Evolutionary conservation across 2,888 invertebrate species (phyloP), one percentile per base, ranked within the genome.

Genomic region (Melitaea athalia): DNA sequence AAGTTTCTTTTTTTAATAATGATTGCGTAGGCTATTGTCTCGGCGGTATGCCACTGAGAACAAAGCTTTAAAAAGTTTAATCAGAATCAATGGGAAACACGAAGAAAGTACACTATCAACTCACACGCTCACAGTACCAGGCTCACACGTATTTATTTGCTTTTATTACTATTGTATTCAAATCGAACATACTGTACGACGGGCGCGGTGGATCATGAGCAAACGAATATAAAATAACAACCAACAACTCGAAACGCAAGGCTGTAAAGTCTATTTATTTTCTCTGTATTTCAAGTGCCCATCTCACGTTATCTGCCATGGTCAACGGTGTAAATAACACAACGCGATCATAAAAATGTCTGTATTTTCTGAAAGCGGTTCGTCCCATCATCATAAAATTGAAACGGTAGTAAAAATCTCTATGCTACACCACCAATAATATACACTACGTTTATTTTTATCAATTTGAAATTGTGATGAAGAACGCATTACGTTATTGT

Each of bases 321-420:
- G 62, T 69, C 38, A 62, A 38, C 63, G 82, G 78, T 79, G 75
- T 79, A 76, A 57, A 80, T 78, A 82, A 79, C 76, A 81, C 77
- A 79, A 76, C 76, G 72, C 75, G 79, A 81, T 78, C 85, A 85
- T 89, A 88, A 89, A 88, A 88, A 85, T 84, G 81, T 82, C 82
- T 83, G 85, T 87, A 88, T 85, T 80, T 84, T 84, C 84, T 81
- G 78, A 83, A 78, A 84, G 84, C 80, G 81, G 84, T 85, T 82
- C 78, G 83, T 84, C 76, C 87, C 84, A 89, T 87, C 83, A 89
- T 86, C 89, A 80, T 90, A 90, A 89, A 90, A 85, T 81, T 76
- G 79, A 79, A 75, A 80, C 72, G 82, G 84, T 73, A 81, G 80
- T 89, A 88, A 89, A 89, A 86, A 74, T 79, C 80, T 80, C 75